These are phyloP conservation scores for Conus ventricosus DNA, from an alignment of 1,140 invertebrate genomes.

Conservation along the genomic window DNA sequence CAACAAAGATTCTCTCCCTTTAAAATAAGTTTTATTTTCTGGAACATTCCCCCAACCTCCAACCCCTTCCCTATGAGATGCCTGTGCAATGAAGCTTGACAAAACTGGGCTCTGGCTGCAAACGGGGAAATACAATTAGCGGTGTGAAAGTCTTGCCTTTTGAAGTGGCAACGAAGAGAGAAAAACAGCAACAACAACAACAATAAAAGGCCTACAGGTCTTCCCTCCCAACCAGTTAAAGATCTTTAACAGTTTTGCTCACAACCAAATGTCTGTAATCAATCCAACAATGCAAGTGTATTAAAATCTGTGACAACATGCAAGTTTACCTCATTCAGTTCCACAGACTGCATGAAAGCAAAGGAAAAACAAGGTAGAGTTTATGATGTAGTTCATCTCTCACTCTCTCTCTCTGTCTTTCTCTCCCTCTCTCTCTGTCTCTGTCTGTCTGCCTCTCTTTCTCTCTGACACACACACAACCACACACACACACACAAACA, in stretches of 20 bases:
- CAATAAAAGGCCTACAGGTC: too few relatives aligned
- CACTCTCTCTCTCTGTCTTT: not conserved
- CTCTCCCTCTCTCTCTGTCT: not conserved
- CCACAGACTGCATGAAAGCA: constrained; percentile 37
- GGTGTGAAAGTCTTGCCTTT: too few relatives aligned
- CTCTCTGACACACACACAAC: not conserved
- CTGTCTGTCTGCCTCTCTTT: not conserved
- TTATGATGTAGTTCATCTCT: not conserved
- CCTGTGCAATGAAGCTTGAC: too few relatives aligned
- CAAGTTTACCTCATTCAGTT: constrained; percentile 40
- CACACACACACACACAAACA: constrained; percentile 13
- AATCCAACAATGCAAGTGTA: not conserved
- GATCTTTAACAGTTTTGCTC: not conserved
- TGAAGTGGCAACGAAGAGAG: too few relatives aligned
- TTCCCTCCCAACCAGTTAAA: too few relatives aligned
- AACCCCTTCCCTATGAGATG: too few relatives aligned
- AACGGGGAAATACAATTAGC: too few relatives aligned
- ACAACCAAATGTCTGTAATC: not conserved
- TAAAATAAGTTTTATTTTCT: too few relatives aligned
- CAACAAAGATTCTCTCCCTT: too few relatives aligned
- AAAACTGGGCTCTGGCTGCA: too few relatives aligned
- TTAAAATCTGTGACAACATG: not conserved
- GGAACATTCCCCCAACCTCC: too few relatives aligned
- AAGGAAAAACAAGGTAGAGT: not conserved
- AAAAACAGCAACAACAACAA: too few relatives aligned